A percentile compares a stretch with the other conserved stretches of the same genome.
Evolutionary conservation across 2,113 vertebrate genomes (phyloP).

Genomic region (Piprites chloris): DNA sequence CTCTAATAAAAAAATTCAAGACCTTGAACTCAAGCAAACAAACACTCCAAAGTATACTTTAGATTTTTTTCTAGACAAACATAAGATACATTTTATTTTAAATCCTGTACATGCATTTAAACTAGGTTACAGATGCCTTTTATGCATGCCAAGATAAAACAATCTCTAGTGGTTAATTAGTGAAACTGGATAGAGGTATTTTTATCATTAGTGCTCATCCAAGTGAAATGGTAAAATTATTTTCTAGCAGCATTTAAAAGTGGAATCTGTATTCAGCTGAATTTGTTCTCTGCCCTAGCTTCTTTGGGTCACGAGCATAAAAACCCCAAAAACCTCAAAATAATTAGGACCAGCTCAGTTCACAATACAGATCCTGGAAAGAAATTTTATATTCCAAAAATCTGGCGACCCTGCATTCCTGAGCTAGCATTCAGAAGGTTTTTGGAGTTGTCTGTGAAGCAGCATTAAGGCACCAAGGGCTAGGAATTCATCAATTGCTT

Average conservation of each 20-base stretch:
- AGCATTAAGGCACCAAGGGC: neutral
- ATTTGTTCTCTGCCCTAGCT: neutral
- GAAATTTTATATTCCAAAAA: neutral
- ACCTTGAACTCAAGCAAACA: neutral
- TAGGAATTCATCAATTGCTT: neutral
- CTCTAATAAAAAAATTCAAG: neutral
- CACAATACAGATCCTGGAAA: neutral
- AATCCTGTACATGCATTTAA: neutral
- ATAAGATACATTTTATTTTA: neutral
- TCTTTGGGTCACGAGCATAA: neutral
- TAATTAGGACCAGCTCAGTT: neutral
- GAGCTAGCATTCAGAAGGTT: neutral
- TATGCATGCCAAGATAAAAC: constrained; percentile 39
- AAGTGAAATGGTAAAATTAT: constrained; percentile 1
- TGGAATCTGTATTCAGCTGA: neutral
- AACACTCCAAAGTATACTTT: neutral
- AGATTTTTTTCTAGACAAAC: neutral
- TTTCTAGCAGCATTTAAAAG: neutral
- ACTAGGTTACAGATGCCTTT: constrained; percentile 45
- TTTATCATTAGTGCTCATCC: constrained; percentile 34
- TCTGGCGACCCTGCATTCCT: neutral
- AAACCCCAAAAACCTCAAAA: constrained; percentile 9
- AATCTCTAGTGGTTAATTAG: constrained; percentile 66
- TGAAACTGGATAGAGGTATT: constrained; percentile 24
- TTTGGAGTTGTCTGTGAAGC: neutral